phyloP scores from a whole-genome alignment of 2,113 vertebrate species.

The Hippotragus niger region DNA sequence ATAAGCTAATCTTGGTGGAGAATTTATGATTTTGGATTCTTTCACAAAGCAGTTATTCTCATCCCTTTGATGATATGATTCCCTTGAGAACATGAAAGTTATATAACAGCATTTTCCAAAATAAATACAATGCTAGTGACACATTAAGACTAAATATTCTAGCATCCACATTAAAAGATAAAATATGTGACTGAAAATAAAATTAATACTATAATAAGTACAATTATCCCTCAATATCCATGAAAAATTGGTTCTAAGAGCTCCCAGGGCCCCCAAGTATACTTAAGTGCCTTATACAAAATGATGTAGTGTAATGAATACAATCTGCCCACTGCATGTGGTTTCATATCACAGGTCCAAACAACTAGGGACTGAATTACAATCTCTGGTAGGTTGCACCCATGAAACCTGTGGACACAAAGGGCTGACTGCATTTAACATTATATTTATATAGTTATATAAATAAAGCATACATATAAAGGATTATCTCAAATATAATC shows the following conservation, averaged over 20 bases:
- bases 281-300: background rate
- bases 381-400: background rate
- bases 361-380: background rate
- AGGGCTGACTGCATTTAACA: background rate
- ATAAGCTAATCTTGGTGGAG: background rate
- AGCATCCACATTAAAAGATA: background rate
- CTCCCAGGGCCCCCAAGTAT: background rate
- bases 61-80: background rate
- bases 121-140: background rate
- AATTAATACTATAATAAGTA: background rate
- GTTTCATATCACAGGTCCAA: background rate
- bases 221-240: background rate
- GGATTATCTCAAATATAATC: background rate
- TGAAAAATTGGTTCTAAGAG: background rate
- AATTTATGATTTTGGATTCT: background rate
- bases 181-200: background rate
- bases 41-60: background rate
- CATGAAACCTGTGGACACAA: background rate
- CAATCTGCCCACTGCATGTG: background rate
- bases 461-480: background rate
- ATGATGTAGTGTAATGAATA: background rate
- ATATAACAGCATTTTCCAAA: background rate
- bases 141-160: background rate
- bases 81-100: background rate
- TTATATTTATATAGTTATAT: background rate